Percentiles rank a stretch among this genome's conserved stretches.
Evolutionary conservation across 2,113 vertebrate species (phyloP).

Genomic region (Garra rufa): DNA sequence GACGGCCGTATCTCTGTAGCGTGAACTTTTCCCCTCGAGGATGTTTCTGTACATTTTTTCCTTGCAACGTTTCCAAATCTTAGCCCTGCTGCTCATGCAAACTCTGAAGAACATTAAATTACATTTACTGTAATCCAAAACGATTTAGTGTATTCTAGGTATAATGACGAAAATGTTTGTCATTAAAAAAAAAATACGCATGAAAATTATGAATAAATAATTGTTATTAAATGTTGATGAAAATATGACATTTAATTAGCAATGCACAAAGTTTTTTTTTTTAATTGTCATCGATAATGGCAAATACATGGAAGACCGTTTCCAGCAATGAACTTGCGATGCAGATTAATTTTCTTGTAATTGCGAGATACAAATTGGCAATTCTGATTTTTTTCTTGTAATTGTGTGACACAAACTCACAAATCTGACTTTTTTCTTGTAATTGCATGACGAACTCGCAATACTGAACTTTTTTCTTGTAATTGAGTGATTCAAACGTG

Average conservation of each 20-base stretch:
- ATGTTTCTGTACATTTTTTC: neutral
- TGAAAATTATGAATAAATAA: neutral
- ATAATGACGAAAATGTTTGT: no score
- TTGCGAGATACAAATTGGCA: no score
- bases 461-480: no score
- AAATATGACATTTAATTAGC: no score
- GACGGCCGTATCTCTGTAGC: neutral
- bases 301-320: neutral
- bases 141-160: neutral
- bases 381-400: no score
- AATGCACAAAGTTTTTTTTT: no score
- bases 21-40: conserved; percentile 14
- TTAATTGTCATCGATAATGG: neutral
- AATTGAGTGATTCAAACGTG: no score
- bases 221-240: neutral
- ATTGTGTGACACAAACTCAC: no score
- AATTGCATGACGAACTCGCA: no score
- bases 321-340: no score
- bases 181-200: neutral
- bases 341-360: no score
- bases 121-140: neutral
- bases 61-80: neutral
- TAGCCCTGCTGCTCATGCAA: neutral
- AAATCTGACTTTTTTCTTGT: no score
- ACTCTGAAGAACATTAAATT: neutral